phyloP scores from a whole-genome alignment of 2,797 vertebrate species.

The Pseudochirops cupreus region DNA sequence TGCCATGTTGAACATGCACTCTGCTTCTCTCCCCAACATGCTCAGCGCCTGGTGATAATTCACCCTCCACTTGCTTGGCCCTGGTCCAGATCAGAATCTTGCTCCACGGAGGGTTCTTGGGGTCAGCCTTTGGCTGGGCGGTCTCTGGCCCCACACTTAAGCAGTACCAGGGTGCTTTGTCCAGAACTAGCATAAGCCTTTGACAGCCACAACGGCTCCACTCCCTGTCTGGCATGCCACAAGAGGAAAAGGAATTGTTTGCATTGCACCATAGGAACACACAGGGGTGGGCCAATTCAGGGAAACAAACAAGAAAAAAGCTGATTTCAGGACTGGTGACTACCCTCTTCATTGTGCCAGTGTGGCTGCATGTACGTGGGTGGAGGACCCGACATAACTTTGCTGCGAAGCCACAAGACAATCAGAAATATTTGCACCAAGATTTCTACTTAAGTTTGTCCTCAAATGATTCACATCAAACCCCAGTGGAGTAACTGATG shows the following conservation, averaged over 20 bases:
- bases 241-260: not conserved
- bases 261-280: not conserved
- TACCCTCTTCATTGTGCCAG: not conserved
- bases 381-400: not conserved
- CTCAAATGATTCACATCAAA: not conserved
- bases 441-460: not conserved
- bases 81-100: not conserved
- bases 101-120: not conserved
- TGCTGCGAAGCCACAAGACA: not conserved
- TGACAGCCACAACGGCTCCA: not conserved
- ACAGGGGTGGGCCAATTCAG: not conserved
- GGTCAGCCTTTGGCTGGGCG: not conserved
- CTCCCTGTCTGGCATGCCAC: not conserved
- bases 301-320: not conserved
- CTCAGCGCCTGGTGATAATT: not conserved
- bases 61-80: rapidly evolving
- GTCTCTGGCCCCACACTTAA: not conserved
- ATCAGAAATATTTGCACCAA: not conserved
- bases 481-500: not conserved
- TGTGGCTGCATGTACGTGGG: not conserved
- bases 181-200: not conserved
- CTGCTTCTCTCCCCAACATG: not conserved
- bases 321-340: not conserved
- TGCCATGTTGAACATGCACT: not conserved
- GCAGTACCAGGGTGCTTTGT: not conserved